phyloP scores from a whole-genome alignment of 2,113 vertebrate genomes.

The Microcebus griseorufus region DNA sequence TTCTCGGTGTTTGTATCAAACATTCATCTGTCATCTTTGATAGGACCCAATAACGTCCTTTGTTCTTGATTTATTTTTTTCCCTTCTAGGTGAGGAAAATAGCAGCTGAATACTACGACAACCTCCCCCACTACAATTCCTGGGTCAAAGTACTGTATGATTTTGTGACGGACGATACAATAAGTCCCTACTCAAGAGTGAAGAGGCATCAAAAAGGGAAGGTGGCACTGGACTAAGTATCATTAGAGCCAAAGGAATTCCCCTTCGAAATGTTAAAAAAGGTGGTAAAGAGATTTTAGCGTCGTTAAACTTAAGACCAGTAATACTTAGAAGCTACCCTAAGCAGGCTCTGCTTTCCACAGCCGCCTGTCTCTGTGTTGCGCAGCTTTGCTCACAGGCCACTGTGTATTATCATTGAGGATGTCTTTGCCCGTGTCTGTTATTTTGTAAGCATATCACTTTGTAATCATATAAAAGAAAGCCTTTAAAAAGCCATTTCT shows the following conservation, averaged over 20 bases:
- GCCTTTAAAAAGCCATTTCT: conserved; percentile 46
- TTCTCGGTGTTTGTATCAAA: neutral
- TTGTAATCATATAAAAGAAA: neutral
- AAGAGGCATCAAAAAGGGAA: conserved; percentile 94
- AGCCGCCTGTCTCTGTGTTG: neutral
- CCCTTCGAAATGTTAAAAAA: conserved; percentile 46
- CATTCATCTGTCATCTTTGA: neutral
- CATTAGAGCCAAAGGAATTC: neutral
- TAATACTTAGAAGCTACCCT: neutral
- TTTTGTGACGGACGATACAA: conserved; percentile 95
- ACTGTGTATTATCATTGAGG: neutral
- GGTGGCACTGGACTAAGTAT: conserved; percentile 89
- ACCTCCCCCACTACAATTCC: conserved; percentile 94
- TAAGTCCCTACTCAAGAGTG: conserved; percentile 96
- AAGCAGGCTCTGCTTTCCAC: neutral
- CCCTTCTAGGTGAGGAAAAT: conserved; percentile 92
- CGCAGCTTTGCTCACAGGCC: neutral
- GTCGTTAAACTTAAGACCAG: neutral
- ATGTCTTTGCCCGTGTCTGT: neutral
- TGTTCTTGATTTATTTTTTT: neutral
- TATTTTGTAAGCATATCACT: conserved; percentile 16
- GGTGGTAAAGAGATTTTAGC: conserved; percentile 51
- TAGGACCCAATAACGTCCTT: neutral
- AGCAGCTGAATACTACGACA: conserved; percentile 94
- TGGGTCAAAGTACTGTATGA: conserved; percentile 97